A percentile compares a stretch with the other conserved stretches of the same genome.
phyloP scores from a whole-genome alignment of 2,113 vertebrate species.

The Oceanites oceanicus region DNA sequence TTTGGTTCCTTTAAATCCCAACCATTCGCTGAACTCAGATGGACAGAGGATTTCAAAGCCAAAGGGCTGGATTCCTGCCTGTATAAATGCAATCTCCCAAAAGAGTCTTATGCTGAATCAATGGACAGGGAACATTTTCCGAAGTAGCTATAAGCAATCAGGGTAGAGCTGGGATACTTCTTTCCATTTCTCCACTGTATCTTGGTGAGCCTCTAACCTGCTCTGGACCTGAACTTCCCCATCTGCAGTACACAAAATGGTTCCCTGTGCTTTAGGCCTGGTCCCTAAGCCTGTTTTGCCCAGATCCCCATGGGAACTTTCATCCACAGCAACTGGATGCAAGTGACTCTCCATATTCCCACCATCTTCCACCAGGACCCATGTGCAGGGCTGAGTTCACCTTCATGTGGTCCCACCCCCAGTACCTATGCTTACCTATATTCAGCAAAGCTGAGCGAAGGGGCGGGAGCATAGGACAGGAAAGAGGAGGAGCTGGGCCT shows the following conservation, averaged over 20 bases:
- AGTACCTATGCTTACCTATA: not conserved
- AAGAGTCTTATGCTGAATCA: not conserved
- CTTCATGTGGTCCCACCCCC: not conserved
- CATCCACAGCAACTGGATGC: not conserved
- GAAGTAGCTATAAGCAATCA: not conserved
- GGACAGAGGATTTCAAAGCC: not conserved
- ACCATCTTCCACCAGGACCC: not conserved
- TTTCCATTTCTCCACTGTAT: not conserved
- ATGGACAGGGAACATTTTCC: not conserved
- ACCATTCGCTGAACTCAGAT: not conserved
- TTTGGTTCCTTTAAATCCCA: not conserved
- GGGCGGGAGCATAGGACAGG: not conserved
- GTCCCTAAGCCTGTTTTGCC: not conserved
- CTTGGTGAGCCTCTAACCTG: not conserved
- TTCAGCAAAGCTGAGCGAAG: not conserved
- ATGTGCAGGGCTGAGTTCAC: not conserved
- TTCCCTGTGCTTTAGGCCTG: not conserved
- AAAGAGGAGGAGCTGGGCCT: not conserved
- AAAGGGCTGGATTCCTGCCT: not conserved
- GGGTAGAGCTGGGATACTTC: not conserved
- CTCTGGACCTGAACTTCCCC: not conserved
- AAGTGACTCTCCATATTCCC: not conserved
- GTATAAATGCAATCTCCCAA: not conserved
- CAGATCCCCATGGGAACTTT: not conserved
- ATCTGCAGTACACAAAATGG: not conserved